Percentiles rank a stretch among this genome's conserved stretches.
Conservation (phyloP, 2,797 vertebrate species). For the Emys orbicularis region DNA sequence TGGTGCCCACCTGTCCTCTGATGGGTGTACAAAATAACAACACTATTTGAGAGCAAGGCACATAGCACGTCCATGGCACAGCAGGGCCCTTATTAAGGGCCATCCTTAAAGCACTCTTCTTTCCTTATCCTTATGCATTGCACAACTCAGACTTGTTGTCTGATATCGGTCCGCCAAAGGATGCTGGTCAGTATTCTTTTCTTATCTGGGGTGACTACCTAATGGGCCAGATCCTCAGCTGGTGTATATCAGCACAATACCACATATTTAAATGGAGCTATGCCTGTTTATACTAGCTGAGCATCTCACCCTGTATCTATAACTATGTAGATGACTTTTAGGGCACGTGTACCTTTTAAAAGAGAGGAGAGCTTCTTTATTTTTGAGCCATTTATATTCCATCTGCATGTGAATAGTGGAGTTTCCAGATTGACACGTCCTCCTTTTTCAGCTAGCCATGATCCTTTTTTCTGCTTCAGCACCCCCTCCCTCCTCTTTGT, state of each 20-base stretch:
- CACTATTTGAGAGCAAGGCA: neutral
- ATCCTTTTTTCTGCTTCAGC: slow-evolving; percentile 37
- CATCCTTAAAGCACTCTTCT: neutral
- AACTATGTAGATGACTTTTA: neutral
- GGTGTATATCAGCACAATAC: neutral
- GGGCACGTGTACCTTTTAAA: neutral
- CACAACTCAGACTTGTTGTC: neutral
- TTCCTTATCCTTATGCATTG: neutral
- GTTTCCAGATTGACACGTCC: slow-evolving; percentile 48
- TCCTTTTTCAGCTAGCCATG: neutral
- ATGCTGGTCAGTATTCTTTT: neutral
- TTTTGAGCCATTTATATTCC: slow-evolving; percentile 26
- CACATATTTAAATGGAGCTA: neutral
- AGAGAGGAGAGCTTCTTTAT: neutral
- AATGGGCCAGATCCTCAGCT: neutral
- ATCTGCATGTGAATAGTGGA: slow-evolving; percentile 13
- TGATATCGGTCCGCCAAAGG: neutral
- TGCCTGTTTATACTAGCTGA: neutral
- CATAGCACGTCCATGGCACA: neutral
- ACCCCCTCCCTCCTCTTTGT: slow-evolving; percentile 32
- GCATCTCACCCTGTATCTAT: neutral
- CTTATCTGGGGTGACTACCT: neutral
- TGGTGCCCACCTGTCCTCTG: rapidly evolving
- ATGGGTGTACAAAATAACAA: neutral
- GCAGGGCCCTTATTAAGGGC: neutral